phyloP scores from a whole-genome alignment of 2,888 invertebrate species.

The Limenitis camilla region DNA sequence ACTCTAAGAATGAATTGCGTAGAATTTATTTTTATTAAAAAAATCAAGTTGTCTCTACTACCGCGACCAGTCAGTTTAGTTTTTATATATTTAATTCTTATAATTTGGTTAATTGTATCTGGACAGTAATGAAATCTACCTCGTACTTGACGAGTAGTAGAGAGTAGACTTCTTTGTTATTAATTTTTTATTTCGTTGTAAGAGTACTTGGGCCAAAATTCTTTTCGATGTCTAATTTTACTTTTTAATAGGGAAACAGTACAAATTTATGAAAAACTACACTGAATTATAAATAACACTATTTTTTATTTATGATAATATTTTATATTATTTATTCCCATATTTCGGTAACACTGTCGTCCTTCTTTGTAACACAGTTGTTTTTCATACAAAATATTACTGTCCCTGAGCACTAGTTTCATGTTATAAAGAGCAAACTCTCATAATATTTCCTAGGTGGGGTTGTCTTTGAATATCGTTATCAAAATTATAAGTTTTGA shows the following conservation, averaged over 20 bases:
- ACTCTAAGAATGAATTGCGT: too few relatives aligned
- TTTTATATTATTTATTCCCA: background rate
- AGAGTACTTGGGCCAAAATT: background rate
- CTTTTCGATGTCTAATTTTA: background rate
- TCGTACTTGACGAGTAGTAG: too few relatives aligned
- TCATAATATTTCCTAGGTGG: background rate
- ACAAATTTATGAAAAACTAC: background rate
- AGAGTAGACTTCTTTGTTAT: too few relatives aligned
- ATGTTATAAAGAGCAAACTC: background rate
- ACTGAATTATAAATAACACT: background rate
- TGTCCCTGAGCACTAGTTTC: background rate
- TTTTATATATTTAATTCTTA: too few relatives aligned
- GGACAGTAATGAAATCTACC: too few relatives aligned
- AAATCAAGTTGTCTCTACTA: too few relatives aligned
- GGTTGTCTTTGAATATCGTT: background rate
- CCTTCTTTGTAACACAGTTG: background rate
- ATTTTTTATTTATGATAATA: too few relatives aligned
- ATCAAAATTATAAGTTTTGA: too few relatives aligned
- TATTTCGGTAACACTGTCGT: background rate
- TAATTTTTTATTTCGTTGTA: too few relatives aligned
- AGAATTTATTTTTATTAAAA: too few relatives aligned
- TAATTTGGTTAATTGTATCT: too few relatives aligned
- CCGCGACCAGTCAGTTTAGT: too few relatives aligned
- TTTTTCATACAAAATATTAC: background rate
- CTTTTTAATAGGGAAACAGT: background rate